Evolutionary conservation across 1,140 invertebrate species (phyloP), one percentile per base, ranked within the genome.

Genomic region (Galleria mellonella): DNA sequence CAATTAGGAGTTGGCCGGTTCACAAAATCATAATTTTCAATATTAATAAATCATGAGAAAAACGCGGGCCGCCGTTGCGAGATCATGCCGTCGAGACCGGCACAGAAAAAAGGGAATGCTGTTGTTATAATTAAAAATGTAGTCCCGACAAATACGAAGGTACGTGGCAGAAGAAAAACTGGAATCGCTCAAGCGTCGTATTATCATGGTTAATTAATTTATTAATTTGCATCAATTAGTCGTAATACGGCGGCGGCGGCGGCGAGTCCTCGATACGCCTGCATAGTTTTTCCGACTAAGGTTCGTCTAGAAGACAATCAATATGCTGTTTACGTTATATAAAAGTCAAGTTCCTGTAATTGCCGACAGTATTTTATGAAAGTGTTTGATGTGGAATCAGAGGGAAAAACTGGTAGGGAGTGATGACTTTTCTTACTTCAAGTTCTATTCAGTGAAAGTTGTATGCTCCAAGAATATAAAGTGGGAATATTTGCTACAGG

Each of bases 171-270:
- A 49, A 58, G 59, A 79, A 79, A 77, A 79, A 76, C 59, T 51
- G 50, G 58, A 65, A 43, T 56, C 65, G 49, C 48, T 74, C 52
- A 61, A 62, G 71, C 74, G 64, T 65, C 40, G 57, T 73, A 81
- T 72, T 74, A 72, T 72, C 68, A 78, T 78, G 69, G 61, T 62
- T 73, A 77, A 83, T 81, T 83, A 75, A 81, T 83, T 73, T 77
- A 81, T 81, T 77, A 74, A 79, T 81, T 83, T 74, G 61, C 67
- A 76, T 77, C 67, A 77, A 81, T 79, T 78, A 74, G 74, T 70
- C 59, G 66, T 73, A 68, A 63, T 61, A 64, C 60, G 47, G 60
- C 59, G 54, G 63, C 55, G 54, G 63, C 55, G 53, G 50, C 51
- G 55, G 57, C 52, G 50, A 51, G 51, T 56, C 51, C 42, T 48